These are phyloP conservation scores for Thera britannica DNA, from an alignment of 2,888 invertebrate genomes.

Conservation along the genomic window DNA sequence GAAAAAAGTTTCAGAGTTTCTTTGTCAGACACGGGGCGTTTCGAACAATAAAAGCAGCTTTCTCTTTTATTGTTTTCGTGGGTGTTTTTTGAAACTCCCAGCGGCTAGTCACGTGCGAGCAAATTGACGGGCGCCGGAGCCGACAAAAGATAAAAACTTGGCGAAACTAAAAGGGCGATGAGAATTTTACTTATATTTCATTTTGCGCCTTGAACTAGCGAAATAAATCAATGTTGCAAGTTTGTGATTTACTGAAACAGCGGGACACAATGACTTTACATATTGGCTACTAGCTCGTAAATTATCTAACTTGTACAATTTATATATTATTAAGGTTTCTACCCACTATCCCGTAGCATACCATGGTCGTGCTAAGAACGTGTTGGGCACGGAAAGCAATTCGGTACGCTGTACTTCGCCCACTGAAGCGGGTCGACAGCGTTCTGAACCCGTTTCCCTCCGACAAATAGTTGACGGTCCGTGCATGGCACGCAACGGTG, in stretches of 20 bases:
- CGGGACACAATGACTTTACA: conserved; percentile 33
- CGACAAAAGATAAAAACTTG: conserved; percentile 28
- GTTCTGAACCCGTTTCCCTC: no score
- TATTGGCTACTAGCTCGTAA: conserved; percentile 14
- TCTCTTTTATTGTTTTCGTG: conserved; percentile 18
- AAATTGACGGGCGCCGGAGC: conserved; percentile 13
- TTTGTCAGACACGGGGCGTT: not conserved
- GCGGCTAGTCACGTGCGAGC: conserved; percentile 20
- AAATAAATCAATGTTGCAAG: conserved; percentile 36
- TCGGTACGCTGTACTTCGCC: no score
- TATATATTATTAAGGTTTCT: no score
- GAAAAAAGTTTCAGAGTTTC: not conserved
- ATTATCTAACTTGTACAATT: not conserved
- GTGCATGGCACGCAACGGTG: no score
- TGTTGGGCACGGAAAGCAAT: no score
- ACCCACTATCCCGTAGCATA: no score
- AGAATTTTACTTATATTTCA: conserved; percentile 30
- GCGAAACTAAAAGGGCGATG: conserved; percentile 30
- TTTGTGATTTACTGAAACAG: conserved; percentile 35
- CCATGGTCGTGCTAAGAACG: no score
- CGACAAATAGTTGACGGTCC: no score
- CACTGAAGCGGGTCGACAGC: no score
- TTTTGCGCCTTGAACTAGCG: conserved; percentile 27
- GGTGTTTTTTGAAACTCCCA: conserved; percentile 10
- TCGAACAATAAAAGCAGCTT: conserved; percentile 10